These are phyloP conservation scores for Octopus sinensis DNA, from an alignment of 1,140 invertebrate genomes.

Conservation along the genomic window DNA sequence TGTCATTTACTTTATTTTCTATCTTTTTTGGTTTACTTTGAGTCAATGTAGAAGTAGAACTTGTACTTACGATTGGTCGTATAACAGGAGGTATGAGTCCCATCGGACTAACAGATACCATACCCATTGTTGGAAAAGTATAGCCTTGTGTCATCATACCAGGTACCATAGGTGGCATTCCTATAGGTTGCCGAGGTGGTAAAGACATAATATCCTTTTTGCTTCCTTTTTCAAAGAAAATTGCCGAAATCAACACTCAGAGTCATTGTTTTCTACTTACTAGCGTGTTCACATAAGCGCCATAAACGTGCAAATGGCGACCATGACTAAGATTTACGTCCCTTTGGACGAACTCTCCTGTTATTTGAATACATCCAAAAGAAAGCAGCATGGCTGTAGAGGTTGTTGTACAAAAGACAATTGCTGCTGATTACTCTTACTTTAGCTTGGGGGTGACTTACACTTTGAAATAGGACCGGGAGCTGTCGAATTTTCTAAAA, in stretches of 20 bases:
- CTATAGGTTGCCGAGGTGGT: constrained; percentile 52
- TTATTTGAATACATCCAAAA: neutral
- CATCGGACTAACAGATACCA: constrained; percentile 50
- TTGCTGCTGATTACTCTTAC: too few species aligned
- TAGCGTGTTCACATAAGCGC: neutral
- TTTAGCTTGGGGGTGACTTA: too few species aligned
- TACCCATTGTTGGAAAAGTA: constrained; percentile 53
- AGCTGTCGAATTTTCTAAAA: too few species aligned
- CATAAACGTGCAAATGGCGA: constrained; percentile 9
- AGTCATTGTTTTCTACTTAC: neutral
- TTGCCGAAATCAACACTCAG: neutral
- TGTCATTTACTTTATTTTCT: constrained; percentile 6
- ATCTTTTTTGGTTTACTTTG: constrained; percentile 1
- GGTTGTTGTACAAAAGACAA: too few species aligned
- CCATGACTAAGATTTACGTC: neutral
- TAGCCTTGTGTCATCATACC: constrained; percentile 50
- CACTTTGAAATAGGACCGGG: too few species aligned
- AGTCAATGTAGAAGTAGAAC: constrained; percentile 33
- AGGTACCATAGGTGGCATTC: constrained; percentile 51
- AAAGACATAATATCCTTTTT: constrained; percentile 50
- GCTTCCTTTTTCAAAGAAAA: constrained; percentile 10
- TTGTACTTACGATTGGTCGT: constrained; percentile 50
- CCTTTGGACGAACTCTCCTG: constrained; percentile 4
- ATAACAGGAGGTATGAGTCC: constrained; percentile 53
- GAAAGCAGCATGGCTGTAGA: too few species aligned